These are phyloP conservation scores for Polia nebulosa DNA, from an alignment of 2,888 invertebrate genomes.

Conservation along the genomic window DNA sequence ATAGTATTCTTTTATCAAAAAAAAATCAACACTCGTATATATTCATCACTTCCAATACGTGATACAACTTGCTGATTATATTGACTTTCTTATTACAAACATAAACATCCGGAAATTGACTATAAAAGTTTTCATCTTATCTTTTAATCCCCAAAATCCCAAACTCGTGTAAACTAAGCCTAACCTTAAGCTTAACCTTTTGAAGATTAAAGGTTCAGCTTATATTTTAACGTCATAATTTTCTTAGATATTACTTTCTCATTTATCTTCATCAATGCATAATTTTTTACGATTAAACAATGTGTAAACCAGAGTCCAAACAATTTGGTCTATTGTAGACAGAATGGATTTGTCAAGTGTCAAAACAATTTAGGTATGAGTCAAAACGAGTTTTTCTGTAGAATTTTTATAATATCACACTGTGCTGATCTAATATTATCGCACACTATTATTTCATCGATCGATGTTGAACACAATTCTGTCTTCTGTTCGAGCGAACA, in stretches of 20 bases:
- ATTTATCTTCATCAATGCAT: not conserved
- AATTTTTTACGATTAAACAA: not conserved
- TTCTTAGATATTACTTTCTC: not conserved
- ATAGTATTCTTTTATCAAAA: too few species aligned
- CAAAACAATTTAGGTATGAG: too few species aligned
- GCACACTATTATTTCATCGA: not conserved
- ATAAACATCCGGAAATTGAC: not conserved
- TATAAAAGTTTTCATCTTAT: not conserved
- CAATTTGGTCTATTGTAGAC: not conserved
- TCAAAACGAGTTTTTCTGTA: too few species aligned
- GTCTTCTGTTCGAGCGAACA: not conserved
- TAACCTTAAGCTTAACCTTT: slow-evolving; percentile 5
- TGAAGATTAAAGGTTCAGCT: not conserved
- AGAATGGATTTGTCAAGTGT: not conserved
- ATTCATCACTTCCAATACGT: not conserved
- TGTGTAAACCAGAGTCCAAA: not conserved
- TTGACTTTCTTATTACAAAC: not conserved
- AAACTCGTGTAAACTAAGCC: slow-evolving; percentile 1
- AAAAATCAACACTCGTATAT: too few species aligned
- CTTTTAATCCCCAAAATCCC: not conserved
- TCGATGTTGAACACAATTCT: not conserved
- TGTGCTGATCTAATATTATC: not conserved
- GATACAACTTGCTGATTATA: not conserved
- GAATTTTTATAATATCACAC: not conserved
- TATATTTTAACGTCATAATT: not conserved